A percentile compares a stretch with the other conserved stretches of the same genome.
These are phyloP conservation scores for Bradypodion pumilum DNA, from an alignment of 2,797 vertebrate genomes.

Conservation along the genomic window DNA sequence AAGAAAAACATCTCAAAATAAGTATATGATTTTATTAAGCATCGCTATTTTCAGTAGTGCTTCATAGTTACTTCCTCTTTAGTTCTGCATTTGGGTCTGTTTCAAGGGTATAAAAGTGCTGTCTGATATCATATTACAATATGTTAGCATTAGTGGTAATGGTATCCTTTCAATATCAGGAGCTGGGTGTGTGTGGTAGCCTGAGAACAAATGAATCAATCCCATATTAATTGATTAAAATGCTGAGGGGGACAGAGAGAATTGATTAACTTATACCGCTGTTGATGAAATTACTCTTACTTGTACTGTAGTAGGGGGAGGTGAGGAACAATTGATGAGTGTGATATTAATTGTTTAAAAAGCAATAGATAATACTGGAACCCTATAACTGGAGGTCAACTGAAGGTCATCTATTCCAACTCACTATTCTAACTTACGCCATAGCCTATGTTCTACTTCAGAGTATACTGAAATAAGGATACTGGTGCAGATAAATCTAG, in stretches of 20 bases:
- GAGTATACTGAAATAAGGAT: neutral
- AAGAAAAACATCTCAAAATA: conserved; percentile 11
- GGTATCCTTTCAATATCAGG: conserved; percentile 29
- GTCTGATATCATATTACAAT: conserved; percentile 33
- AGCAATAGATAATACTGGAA: conserved; percentile 22
- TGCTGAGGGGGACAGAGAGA: conserved; percentile 25
- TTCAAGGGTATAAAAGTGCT: conserved; percentile 31
- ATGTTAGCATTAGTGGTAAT: conserved; percentile 43
- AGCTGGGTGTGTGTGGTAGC: neutral
- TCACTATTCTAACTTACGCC: neutral
- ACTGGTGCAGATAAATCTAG: neutral
- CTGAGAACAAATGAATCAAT: conserved; percentile 29
- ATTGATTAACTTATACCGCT: conserved; percentile 29
- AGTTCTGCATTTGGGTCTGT: neutral
- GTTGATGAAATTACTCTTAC: conserved; percentile 37
- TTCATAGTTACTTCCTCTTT: conserved; percentile 13
- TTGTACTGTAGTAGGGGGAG: conserved; percentile 8
- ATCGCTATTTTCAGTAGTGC: conserved; percentile 27
- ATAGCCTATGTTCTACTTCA: neutral
- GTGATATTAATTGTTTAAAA: conserved; percentile 31
- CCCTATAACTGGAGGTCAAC: conserved; percentile 21
- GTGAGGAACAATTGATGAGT: conserved; percentile 19
- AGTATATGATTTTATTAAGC: conserved; percentile 4
- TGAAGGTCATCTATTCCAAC: conserved; percentile 5
- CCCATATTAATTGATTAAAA: conserved; percentile 40